Conservation (phyloP, 2,888 invertebrate genomes). For the Piscicola geometra region DNA sequence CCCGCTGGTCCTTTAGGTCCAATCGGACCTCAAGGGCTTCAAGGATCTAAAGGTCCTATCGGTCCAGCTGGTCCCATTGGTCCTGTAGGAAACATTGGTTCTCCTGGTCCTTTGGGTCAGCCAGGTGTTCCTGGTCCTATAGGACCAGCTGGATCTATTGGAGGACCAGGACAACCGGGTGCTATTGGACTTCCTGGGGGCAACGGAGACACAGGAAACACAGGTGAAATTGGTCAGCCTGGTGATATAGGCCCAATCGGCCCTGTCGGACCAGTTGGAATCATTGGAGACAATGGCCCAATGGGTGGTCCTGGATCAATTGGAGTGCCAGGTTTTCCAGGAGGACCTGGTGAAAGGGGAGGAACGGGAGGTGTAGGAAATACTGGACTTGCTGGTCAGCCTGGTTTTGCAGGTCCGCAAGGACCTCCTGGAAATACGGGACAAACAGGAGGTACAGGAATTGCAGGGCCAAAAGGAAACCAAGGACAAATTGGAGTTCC, state of each 20-base stretch:
- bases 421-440: conserved; percentile 40
- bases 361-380: conserved; percentile 34
- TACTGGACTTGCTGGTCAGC: conserved; percentile 35
- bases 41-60: conserved; percentile 37
- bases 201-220: conserved; percentile 22
- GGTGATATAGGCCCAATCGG: conserved; percentile 35
- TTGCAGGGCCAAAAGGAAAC: conserved; percentile 20
- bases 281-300: conserved; percentile 33
- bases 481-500: conserved; percentile 26
- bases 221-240: conserved; percentile 20
- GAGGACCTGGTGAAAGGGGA: conserved; percentile 60
- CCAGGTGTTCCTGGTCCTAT: conserved; percentile 34
- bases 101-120: conserved; percentile 31
- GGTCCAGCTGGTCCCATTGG: conserved; percentile 40
- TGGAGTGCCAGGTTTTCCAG: conserved; percentile 39
- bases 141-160: conserved; percentile 35
- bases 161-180: conserved; percentile 35
- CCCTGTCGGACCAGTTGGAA: conserved; percentile 29
- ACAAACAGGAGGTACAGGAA: conserved; percentile 33
- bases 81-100: conserved; percentile 33
- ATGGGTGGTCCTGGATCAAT: conserved; percentile 37
- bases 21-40: conserved; percentile 36
- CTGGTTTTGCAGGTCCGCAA: conserved; percentile 40
- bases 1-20: conserved; percentile 33
- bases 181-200: conserved; percentile 29